These are phyloP conservation scores for Trachops cirrhosus DNA, from an alignment of 2,797 vertebrate species.

Conservation along the genomic window DNA sequence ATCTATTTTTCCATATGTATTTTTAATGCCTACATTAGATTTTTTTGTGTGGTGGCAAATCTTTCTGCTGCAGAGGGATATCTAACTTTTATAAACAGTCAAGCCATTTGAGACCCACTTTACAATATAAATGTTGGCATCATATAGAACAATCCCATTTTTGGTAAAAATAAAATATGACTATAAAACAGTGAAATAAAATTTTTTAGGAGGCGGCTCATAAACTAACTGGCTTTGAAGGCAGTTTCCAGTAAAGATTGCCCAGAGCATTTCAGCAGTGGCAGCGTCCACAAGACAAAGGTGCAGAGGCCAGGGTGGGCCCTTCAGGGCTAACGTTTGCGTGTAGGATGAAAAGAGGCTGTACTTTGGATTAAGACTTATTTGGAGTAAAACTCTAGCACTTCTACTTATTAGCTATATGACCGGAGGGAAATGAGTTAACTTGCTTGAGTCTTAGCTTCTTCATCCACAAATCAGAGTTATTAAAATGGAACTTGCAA, in stretches of 20 bases:
- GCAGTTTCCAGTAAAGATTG: neutral
- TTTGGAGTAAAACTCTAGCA: neutral
- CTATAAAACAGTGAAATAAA: neutral
- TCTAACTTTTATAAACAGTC: constrained; percentile 38
- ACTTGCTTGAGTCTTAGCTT: neutral
- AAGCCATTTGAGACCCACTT: constrained; percentile 42
- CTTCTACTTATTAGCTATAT: neutral
- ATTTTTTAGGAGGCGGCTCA: neutral
- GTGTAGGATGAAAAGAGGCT: neutral
- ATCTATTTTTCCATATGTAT: constrained; percentile 26
- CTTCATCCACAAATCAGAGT: neutral
- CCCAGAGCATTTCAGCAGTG: neutral
- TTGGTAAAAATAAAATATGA: constrained; percentile 2
- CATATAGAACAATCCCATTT: constrained; percentile 12
- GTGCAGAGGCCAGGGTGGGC: neutral
- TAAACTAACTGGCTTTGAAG: constrained; percentile 10
- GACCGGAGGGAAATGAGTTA: neutral
- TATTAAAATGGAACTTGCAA: neutral
- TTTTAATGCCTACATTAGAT: constrained; percentile 37
- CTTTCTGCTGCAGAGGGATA: constrained; percentile 29
- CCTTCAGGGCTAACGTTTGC: neutral
- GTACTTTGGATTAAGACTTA: neutral
- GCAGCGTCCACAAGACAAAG: neutral
- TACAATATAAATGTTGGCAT: constrained; percentile 1
- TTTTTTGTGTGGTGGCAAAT: neutral